Evolutionary conservation across 2,888 invertebrate species (phyloP), one percentile per base, ranked within the genome.

Genomic region (Leucophora obtusa): DNA sequence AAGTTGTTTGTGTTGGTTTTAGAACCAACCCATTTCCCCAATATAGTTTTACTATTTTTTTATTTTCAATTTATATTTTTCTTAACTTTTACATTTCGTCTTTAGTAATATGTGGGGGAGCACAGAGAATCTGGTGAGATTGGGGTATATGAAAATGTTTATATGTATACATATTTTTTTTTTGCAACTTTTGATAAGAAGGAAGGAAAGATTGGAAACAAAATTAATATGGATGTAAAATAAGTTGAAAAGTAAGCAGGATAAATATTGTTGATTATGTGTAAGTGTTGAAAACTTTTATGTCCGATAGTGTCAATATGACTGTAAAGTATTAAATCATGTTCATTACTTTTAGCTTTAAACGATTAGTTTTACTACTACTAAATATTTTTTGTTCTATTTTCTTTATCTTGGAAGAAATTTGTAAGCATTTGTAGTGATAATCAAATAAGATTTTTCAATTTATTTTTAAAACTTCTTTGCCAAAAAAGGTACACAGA

Each of bases 201-300:
- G 43, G 43, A 60, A 43, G 38, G 3, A 60, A n/a, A 43, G 8
- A 43, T 43, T 60, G 15, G 5, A 60, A 43, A 60, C 60, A 43
- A n/a, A 21, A 43, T 60, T 60, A 43, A 38, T 43, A 21, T 60
- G 38, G 43, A 43, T 60, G 21, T 43, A 60, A 21, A 60, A 43
- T 14, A 21, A 43, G 60, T 60, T 24, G 43, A 21, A 43, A 43
- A 18, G 9, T 38, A 38, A 60, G 10, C 7, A 35, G 56, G 33
- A 63, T 54, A 38, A 28, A 51, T 18, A 2, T 53, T 17, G 35
- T 35, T 65, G 65, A 54, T 35, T 65, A 28, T 58, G 35, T 35
- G 11, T 21, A 28, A 66, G 18, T 72, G 71, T 47, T 54, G 71
- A 63, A 71, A 63, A 56, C 62, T 62, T 72, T 63, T 33, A 62